Conservation (phyloP, 2,113 vertebrate genomes). For the Limnothrissa miodon region DNA sequence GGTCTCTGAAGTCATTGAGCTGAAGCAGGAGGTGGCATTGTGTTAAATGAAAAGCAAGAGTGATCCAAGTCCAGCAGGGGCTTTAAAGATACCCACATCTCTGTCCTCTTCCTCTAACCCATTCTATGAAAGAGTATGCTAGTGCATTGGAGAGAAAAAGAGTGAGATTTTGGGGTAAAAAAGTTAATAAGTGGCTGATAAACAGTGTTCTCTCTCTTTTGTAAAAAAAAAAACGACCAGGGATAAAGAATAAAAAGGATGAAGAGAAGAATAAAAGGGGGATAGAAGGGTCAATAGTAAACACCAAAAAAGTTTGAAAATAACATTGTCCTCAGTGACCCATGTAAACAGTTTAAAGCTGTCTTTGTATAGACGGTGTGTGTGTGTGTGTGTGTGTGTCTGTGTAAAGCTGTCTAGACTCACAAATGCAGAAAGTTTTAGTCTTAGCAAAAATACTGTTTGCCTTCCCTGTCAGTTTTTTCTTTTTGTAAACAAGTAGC, state of each 20-base stretch:
- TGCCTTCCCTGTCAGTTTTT: neutral
- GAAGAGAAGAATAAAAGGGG: too few relatives aligned
- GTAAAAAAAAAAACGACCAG: too few relatives aligned
- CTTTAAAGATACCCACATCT: neutral
- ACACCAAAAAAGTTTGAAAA: too few relatives aligned
- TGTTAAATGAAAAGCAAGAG: conserved; percentile 4
- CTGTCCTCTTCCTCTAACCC: neutral
- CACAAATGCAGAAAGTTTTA: neutral
- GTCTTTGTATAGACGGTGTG: neutral
- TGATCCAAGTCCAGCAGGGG: neutral
- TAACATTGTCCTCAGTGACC: neutral
- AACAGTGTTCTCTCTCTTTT: neutral
- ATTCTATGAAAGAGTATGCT: neutral
- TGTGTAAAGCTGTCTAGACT: too few relatives aligned
- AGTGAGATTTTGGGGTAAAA: too few relatives aligned
- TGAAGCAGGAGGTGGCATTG: neutral
- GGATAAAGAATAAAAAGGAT: too few relatives aligned
- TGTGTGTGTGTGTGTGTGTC: neutral
- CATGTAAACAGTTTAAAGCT: neutral
- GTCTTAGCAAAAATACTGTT: too few relatives aligned
- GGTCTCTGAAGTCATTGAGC: neutral
- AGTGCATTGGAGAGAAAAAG: neutral
- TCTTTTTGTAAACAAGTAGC: neutral
- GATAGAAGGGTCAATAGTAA: neutral
- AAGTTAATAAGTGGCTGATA: neutral